Evolutionary conservation across 2,113 vertebrate species (phyloP).

Genomic region (Malurus melanocephalus): DNA sequence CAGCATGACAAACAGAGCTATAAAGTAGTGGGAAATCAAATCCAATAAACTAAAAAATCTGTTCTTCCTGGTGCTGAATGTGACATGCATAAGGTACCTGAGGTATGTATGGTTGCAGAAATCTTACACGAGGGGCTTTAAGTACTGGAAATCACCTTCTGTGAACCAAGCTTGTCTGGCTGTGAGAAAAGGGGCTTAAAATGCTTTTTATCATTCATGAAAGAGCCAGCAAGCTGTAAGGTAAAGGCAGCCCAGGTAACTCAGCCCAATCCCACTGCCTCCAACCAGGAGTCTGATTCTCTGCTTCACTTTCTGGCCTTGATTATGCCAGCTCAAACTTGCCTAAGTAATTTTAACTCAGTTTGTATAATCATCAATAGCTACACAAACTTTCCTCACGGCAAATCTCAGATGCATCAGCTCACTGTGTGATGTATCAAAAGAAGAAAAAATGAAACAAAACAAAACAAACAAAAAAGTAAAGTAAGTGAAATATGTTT

Average conservation of each 20-base stretch:
- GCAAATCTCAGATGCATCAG: not conserved
- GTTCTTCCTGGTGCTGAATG: not conserved
- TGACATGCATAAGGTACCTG: not conserved
- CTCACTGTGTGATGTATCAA: not conserved
- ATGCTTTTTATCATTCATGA: not conserved
- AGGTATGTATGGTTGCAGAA: not conserved
- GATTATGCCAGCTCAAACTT: not conserved
- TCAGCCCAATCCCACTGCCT: not conserved
- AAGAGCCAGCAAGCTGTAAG: not conserved
- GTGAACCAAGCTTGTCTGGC: fast-evolving
- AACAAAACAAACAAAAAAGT: too few species aligned
- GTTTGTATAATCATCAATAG: not conserved
- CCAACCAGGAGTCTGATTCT: not conserved
- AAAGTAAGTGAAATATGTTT: not conserved
- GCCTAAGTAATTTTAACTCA: not conserved
- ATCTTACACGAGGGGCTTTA: not conserved
- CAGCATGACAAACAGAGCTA: fast-evolving
- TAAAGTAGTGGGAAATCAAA: not conserved
- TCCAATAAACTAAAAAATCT: not conserved
- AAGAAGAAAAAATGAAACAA: not conserved
- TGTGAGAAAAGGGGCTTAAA: not conserved
- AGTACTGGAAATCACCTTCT: not conserved
- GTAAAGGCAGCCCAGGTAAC: not conserved
- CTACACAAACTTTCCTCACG: not conserved
- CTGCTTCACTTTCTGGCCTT: not conserved